Evolutionary conservation across 2,797 vertebrate genomes (phyloP).

Genomic region (Alca torda): DNA sequence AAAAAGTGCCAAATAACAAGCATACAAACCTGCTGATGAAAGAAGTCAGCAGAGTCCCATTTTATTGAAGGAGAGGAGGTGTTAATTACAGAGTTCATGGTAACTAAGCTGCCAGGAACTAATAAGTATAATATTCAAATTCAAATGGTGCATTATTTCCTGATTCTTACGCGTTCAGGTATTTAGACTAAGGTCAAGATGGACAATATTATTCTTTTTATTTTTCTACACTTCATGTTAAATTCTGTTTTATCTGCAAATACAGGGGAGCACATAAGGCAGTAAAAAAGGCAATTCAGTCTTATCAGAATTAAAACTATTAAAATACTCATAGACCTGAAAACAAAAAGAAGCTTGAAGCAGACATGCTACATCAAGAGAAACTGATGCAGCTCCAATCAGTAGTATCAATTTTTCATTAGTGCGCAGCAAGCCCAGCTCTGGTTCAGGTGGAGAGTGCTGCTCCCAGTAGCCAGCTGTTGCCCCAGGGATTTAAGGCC

Average conservation of each 20-base stretch:
- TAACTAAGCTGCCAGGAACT: not conserved
- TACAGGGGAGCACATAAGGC: not conserved
- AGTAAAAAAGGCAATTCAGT: not conserved
- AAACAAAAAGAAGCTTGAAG: not conserved
- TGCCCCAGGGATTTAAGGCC: not conserved
- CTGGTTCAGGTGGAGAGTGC: not conserved
- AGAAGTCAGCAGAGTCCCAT: not conserved
- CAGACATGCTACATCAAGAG: not conserved
- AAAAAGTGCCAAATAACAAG: not conserved
- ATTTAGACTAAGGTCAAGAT: not conserved
- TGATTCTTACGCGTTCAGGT: not conserved
- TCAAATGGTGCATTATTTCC: not conserved
- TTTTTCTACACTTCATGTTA: not conserved
- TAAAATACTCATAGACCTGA: not conserved
- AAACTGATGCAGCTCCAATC: not conserved
- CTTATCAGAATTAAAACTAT: not conserved
- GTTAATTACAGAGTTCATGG: constrained; percentile 14
- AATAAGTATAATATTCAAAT: not conserved
- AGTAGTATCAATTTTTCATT: not conserved
- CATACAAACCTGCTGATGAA: not conserved
- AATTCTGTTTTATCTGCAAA: not conserved
- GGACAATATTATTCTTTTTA: not conserved
- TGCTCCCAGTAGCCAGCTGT: not conserved
- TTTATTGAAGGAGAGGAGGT: not conserved
- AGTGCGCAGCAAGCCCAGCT: not conserved